phyloP scores from a whole-genome alignment of 1,140 invertebrate genomes.

The Psilanteris sp. region DNA sequence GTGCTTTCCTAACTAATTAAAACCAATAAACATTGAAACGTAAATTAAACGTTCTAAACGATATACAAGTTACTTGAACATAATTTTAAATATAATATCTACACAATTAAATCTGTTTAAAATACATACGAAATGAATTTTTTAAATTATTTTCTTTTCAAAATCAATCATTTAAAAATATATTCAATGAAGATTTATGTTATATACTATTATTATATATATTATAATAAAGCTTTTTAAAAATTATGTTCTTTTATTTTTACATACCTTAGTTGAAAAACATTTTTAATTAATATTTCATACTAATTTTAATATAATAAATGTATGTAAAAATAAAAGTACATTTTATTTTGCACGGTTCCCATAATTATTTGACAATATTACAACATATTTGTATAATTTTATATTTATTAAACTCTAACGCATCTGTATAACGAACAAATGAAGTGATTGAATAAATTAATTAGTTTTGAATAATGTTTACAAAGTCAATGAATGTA shows the following conservation, averaged over 20 bases:
- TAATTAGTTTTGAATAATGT: slow-evolving; percentile 10
- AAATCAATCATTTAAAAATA: too few relatives aligned
- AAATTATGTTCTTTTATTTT: slow-evolving; percentile 6
- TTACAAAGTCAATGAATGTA: slow-evolving; percentile 15
- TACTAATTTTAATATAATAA: slow-evolving; percentile 1
- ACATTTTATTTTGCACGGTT: slow-evolving; percentile 16
- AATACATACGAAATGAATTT: neutral
- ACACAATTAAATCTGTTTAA: neutral
- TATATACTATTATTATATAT: too few relatives aligned
- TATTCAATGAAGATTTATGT: too few relatives aligned
- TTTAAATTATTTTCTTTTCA: too few relatives aligned
- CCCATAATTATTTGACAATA: slow-evolving; percentile 57
- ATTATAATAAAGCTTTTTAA: too few relatives aligned
- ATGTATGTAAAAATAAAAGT: slow-evolving; percentile 24
- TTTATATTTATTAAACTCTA: slow-evolving; percentile 14
- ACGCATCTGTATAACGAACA: slow-evolving; percentile 5
- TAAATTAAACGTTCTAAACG: neutral
- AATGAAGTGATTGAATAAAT: slow-evolving; percentile 41
- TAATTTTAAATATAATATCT: neutral
- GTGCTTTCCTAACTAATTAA: slow-evolving; percentile 7
- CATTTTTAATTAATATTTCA: too few relatives aligned
- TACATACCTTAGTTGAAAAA: neutral
- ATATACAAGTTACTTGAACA: neutral
- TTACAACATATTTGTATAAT: slow-evolving; percentile 14
- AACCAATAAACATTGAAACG: too few relatives aligned